Conservation (phyloP, 1,140 invertebrate genomes). For the Adoxophyes honmai region DNA sequence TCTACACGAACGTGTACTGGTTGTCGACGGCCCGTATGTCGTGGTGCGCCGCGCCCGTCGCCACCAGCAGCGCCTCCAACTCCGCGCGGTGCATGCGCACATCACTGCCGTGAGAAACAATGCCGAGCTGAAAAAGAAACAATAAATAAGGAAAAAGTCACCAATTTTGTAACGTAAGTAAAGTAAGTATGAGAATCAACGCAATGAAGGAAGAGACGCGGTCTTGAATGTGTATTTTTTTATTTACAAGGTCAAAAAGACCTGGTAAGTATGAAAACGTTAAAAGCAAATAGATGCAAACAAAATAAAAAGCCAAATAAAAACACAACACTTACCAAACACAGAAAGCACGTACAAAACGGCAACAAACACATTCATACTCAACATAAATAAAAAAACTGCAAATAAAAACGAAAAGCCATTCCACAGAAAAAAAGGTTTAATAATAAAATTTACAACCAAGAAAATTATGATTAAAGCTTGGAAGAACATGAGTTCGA, state of each 20-base stretch:
- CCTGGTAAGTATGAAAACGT: too few relatives aligned
- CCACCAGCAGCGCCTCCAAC: conserved; percentile 60
- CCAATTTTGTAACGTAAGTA: too few relatives aligned
- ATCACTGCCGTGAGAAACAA: conserved; percentile 66
- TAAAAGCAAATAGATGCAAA: too few relatives aligned
- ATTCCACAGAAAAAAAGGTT: conserved; percentile 68
- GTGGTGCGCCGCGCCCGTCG: conserved; percentile 41
- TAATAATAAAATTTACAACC: conserved; percentile 75
- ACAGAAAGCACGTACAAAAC: conserved; percentile 24
- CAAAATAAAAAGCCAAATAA: neutral
- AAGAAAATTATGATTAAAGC: conserved; percentile 68
- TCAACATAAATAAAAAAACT: conserved; percentile 34
- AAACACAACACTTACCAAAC: conserved; percentile 35
- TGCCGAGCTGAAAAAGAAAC: conserved; percentile 42
- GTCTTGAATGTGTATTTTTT: too few relatives aligned
- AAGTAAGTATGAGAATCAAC: too few relatives aligned
- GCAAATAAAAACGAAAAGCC: conserved; percentile 62
- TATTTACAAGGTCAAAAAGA: too few relatives aligned
- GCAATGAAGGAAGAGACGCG: too few relatives aligned
- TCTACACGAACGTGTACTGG: conserved; percentile 81
- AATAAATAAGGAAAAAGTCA: too few relatives aligned
- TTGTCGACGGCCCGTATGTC: conserved; percentile 80
- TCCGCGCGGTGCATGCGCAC: conserved; percentile 67
- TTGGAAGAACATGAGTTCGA: conserved; percentile 60
- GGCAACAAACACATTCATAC: conserved; percentile 49